phyloP scores from a whole-genome alignment of 2,113 vertebrate species.

The Hydropotes inermis region DNA sequence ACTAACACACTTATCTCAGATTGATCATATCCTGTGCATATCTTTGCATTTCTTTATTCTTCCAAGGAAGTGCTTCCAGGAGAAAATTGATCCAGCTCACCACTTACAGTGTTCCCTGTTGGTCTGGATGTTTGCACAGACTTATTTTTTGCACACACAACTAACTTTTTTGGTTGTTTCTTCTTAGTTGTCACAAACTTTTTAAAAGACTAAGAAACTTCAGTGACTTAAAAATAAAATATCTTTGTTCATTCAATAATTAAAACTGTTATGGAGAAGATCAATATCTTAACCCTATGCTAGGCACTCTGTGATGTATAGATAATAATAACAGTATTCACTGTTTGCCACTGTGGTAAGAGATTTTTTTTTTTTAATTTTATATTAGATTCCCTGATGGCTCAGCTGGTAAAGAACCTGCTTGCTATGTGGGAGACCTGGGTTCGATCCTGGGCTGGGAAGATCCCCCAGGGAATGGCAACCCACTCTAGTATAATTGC shows the following conservation, averaged over 20 bases:
- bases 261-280: not conserved
- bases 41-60: slow-evolving; percentile 59
- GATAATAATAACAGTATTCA: not conserved
- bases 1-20: slow-evolving; percentile 60
- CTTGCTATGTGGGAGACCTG: not conserved
- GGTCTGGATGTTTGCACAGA: slow-evolving; percentile 21
- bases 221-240: not conserved
- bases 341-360: not conserved
- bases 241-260: not conserved
- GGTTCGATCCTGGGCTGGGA: not conserved
- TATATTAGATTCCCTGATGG: not conserved
- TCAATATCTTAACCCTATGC: not conserved
- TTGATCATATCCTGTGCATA: slow-evolving; percentile 52
- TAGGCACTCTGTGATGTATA: not conserved
- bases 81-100: slow-evolving; percentile 54
- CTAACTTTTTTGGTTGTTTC: slow-evolving; percentile 27
- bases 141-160: slow-evolving; percentile 32
- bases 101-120: slow-evolving; percentile 39
- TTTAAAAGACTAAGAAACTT: not conserved
- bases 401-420: not conserved
- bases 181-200: not conserved
- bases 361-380: not conserved
- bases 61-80: slow-evolving; percentile 44
- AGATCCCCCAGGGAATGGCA: not conserved
- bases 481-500: not conserved